Evolutionary conservation across 92 coral and sea anemone species (phyloP).

Genomic region (Plumapathes pennacea): DNA sequence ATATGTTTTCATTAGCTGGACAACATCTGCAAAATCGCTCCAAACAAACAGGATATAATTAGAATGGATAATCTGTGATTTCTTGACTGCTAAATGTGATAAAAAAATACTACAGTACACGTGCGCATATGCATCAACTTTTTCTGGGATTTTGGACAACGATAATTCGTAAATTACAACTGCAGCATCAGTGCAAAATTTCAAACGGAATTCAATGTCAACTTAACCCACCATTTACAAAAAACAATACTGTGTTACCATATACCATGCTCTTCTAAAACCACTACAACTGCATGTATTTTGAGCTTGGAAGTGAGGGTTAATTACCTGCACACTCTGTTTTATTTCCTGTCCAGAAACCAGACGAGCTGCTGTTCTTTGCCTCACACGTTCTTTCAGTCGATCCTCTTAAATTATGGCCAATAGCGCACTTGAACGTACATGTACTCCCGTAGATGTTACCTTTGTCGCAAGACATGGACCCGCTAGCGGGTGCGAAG

Average conservation of each 20-base stretch:
- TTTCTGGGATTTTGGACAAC: too few relatives aligned
- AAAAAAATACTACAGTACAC: too few relatives aligned
- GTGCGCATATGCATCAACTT: too few relatives aligned
- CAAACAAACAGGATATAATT: constrained; percentile 12
- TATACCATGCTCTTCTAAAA: too few relatives aligned
- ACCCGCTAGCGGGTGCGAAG: constrained; percentile 47
- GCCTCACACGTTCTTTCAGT: constrained; percentile 35
- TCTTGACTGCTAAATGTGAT: too few relatives aligned
- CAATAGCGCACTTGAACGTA: constrained; percentile 21
- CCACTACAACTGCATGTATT: not conserved
- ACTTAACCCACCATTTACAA: not conserved
- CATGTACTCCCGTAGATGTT: constrained; percentile 56
- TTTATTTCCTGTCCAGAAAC: constrained; percentile 59
- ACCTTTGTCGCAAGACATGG: constrained; percentile 10
- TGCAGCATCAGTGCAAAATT: not conserved
- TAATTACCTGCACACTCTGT: constrained; percentile 28
- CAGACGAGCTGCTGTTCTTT: not conserved
- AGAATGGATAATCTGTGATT: not conserved
- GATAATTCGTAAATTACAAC: too few relatives aligned
- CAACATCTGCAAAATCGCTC: constrained; percentile 1
- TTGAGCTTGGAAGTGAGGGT: not conserved
- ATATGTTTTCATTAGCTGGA: too few relatives aligned
- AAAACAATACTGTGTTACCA: not conserved
- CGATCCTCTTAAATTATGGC: constrained; percentile 31
- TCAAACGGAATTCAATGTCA: not conserved